Evolutionary conservation across 2,888 invertebrate species (phyloP).

Genomic region (Camponotus fellah): DNA sequence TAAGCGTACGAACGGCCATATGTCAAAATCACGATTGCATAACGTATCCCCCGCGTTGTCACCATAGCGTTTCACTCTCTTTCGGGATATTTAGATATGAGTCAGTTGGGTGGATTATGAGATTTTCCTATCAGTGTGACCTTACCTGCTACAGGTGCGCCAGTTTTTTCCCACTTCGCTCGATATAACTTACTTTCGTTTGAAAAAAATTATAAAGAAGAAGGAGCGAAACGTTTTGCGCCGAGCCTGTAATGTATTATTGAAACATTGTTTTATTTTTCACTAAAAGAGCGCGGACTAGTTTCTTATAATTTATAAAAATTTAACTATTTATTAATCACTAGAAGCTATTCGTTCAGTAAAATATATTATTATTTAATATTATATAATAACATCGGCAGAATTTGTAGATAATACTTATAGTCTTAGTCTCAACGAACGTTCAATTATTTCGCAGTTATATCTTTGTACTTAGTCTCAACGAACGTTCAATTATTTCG

Average conservation of each 20-base stretch:
- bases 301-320: conserved; percentile 5
- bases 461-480: conserved; percentile 3
- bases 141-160: conserved; percentile 62
- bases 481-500: conserved; percentile 36
- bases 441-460: conserved; percentile 33
- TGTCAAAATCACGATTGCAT: conserved; percentile 79
- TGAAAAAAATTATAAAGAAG: background rate
- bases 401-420: background rate
- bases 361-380: background rate
- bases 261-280: conserved; percentile 6
- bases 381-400: background rate
- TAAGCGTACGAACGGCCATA: conserved; percentile 68
- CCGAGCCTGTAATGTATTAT: background rate
- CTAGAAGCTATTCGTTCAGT: background rate
- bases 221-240: background rate
- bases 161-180: background rate
- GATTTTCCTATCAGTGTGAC: conserved; percentile 74
- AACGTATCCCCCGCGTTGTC: conserved; percentile 65
- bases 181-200: conserved; percentile 11
- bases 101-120: conserved; percentile 72
- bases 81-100: conserved; percentile 74
- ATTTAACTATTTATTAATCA: background rate
- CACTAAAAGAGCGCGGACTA: background rate
- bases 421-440: background rate
- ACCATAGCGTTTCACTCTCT: conserved; percentile 40